Base-by-base conservation (phyloP, 1,140 invertebrate genomes). In the Achatina immaculata region DNA sequence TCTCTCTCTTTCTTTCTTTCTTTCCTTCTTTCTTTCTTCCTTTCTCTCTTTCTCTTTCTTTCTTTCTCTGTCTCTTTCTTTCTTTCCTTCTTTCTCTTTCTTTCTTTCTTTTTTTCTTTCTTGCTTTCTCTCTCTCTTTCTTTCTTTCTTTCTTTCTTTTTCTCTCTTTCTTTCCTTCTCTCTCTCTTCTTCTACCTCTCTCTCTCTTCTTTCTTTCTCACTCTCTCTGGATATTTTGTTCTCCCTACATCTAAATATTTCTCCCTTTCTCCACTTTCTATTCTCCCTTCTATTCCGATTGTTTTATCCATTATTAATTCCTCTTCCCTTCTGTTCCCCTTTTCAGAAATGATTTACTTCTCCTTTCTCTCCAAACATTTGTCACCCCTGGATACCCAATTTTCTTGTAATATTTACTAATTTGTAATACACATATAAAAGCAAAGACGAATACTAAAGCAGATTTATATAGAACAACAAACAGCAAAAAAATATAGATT, bases 111-210 rank as follows among this genome's bases (percentile, higher is more conserved):
- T 68, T 28, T 68, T 11, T 21, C 65, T 68, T 11, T 21, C 65
- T 68, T 14, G 14, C 65, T 68, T 14, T 21, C 65, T 68, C 21
- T 21, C 34, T 31, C 65, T 68, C 65, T 68, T 28, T 68, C 65
- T 68, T 28, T 68, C 65, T 68, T 28, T 16, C 65, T 68, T 31
- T 68, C 65, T 68, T 28, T 68, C 65, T 68, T 28, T 68, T 28
- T 68, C 65, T 68, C 65, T 31, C 14, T 68, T 14, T 68, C 14
- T 16, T 34, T 68, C 28, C 34, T 68, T 68, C 11, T 68, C 65
- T 68, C 34, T 21, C 34, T 9, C 31, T n/a, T 68, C 28, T 68
- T 9, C 31, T 34, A 14, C 65, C 9, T 68, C 9, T 68, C 31
- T 68, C 34, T 68, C 28, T n/a, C n/a, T n/a, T n/a, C n/a, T n/a